Base-by-base conservation (phyloP, 30 jellyfish, hydroid and myxozoan species). In the Aurelia sp. region DNA sequence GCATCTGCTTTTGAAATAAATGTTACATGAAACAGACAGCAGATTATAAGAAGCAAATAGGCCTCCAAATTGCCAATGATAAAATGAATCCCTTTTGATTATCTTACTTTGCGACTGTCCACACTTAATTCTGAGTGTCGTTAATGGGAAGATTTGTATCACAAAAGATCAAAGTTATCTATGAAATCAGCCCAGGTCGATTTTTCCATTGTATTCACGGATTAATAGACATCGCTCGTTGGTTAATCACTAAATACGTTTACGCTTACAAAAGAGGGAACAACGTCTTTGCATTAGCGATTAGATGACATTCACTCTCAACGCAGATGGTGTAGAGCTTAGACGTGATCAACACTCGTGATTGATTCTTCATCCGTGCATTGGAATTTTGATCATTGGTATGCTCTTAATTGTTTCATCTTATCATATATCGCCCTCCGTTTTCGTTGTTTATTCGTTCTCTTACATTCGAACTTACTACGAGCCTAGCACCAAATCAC, bases 261-360 rank as follows among this genome's bases (percentile, higher is more conserved):
- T 78, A 62, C 55, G 80, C 80, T 64, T 63, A 63, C 27, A 40
- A 50, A 78, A 64, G 47, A 69, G 89, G 24, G 89, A 78, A 78
- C 89, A 78, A 78, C 66, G 80, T 62, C 67, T 78, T 78, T 78
- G 80, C 89, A 64, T 78, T 78, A 78, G 53, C 89, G 68, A 78
- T 63, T 74, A 65, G 66, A 33, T 64, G 89, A 61, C 89, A 78
- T 62, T 65, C 89, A 60, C 67, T 63, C 66, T 63, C 51, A 41
- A 69, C 69, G 89, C 89, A 78, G 89, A 78, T 78, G 89, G 89
- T 63, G 58, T 11, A 30, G 78, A 63, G 80, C 80, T 78, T 27
- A 74, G 89, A 63, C 89, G 89, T 78, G 89, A 64, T 78, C 73
- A 62, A 64, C 78, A 64, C 79, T 78, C 79, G 66, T 24, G 72